Evolutionary conservation across 2,797 vertebrate species (phyloP).

Genomic region (Oryzias sinensis): DNA sequence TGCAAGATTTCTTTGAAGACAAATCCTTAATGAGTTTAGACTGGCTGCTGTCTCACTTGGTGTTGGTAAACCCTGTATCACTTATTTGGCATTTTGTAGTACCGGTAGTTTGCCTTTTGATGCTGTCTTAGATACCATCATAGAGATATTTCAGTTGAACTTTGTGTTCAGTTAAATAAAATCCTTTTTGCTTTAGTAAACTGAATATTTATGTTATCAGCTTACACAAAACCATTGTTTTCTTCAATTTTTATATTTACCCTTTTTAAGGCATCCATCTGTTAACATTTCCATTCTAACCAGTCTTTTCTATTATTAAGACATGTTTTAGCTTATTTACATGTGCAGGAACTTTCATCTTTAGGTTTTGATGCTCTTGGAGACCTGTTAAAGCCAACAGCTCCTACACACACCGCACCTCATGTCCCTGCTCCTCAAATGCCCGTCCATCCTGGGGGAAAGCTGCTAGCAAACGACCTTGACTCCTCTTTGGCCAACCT

Average conservation of each 20-base stretch:
- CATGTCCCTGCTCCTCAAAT: slow-evolving; percentile 65
- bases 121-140: too few species aligned
- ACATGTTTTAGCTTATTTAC: slow-evolving; percentile 1
- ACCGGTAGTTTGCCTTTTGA: too few species aligned
- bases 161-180: too few species aligned
- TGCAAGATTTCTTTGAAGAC: too few species aligned
- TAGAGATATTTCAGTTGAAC: too few species aligned
- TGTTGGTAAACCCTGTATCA: too few species aligned
- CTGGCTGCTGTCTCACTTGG: too few species aligned
- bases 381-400: slow-evolving; percentile 83
- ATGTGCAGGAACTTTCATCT: slow-evolving; percentile 1
- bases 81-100: too few species aligned
- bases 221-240: too few species aligned
- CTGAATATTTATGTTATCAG: too few species aligned
- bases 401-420: slow-evolving; percentile 75
- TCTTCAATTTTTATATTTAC: neutral
- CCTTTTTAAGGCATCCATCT: neutral
- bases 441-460: slow-evolving; percentile 75
- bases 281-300: neutral
- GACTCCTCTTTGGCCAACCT: slow-evolving; percentile 89
- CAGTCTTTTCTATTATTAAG: neutral
- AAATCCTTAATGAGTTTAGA: too few species aligned
- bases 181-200: too few species aligned
- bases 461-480: slow-evolving; percentile 84
- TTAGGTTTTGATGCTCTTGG: slow-evolving; percentile 79